Evolutionary conservation across 1,140 invertebrate genomes (phyloP).

Genomic region (Drosophila nikananu): DNA sequence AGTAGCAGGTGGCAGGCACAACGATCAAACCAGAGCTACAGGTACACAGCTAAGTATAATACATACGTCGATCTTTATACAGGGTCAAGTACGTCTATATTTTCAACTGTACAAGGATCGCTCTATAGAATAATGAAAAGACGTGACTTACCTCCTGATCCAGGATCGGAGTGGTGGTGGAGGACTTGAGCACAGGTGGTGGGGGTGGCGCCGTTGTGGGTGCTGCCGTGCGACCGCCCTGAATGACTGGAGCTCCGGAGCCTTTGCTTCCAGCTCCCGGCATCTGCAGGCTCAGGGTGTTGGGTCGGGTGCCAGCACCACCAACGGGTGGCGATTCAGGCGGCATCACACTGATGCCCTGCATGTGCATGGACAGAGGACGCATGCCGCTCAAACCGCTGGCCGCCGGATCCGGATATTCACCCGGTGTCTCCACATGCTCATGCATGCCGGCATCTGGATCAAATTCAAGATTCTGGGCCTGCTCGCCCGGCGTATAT

Average conservation of each 20-base stretch:
- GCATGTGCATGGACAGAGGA: slow-evolving; percentile 87
- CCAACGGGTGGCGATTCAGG: slow-evolving; percentile 86
- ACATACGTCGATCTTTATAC: slow-evolving; percentile 49
- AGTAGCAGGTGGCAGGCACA: slow-evolving; percentile 65
- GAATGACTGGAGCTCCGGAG: slow-evolving; percentile 17
- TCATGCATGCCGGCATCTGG: slow-evolving; percentile 85
- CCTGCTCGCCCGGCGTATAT: slow-evolving; percentile 84
- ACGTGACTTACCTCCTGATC: slow-evolving; percentile 88
- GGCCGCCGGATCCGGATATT: slow-evolving; percentile 90
- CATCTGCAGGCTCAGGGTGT: slow-evolving; percentile 60
- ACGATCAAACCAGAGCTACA: slow-evolving; percentile 68
- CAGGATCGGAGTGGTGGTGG: slow-evolving; percentile 87
- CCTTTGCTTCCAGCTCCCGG: slow-evolving; percentile 39
- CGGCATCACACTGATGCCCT: slow-evolving; percentile 87
- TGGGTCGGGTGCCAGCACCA: slow-evolving; percentile 49
- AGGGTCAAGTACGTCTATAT: slow-evolving; percentile 31
- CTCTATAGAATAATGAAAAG: neutral
- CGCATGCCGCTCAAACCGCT: slow-evolving; percentile 91
- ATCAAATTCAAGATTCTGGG: slow-evolving; percentile 87
- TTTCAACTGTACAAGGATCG: slow-evolving; percentile 35
- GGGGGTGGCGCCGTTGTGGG: slow-evolving; percentile 86
- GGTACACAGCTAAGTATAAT: slow-evolving; percentile 52
- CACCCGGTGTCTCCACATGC: slow-evolving; percentile 90
- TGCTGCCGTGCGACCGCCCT: slow-evolving; percentile 58
- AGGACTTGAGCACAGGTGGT: slow-evolving; percentile 86